phyloP scores from a whole-genome alignment of 2,797 vertebrate genomes.

The Gephyroberyx darwinii region DNA sequence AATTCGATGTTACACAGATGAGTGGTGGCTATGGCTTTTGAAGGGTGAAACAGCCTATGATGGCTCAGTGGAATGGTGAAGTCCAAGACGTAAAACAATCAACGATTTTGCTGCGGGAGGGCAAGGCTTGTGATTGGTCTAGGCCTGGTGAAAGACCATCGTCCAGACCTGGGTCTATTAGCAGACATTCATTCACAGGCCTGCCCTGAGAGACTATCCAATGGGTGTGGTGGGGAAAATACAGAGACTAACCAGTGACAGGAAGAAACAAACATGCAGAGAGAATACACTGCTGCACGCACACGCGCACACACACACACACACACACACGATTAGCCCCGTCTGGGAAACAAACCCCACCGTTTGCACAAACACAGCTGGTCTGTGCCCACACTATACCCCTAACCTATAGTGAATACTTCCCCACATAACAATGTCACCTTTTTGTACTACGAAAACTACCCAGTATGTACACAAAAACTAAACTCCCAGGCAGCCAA shows the following conservation, averaged over 20 bases:
- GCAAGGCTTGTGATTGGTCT: constrained; percentile 11
- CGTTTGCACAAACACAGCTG: constrained; percentile 14
- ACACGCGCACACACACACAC: constrained; percentile 8
- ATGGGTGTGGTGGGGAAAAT: constrained; percentile 37
- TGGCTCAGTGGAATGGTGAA: not conserved
- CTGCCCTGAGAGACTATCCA: constrained; percentile 35
- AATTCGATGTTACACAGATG: not conserved
- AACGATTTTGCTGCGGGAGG: constrained; percentile 9
- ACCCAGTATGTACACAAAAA: constrained; percentile 24
- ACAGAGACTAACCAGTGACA: constrained; percentile 1
- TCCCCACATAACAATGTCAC: not conserved
- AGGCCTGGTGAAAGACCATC: too few relatives aligned
- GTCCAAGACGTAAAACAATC: constrained; percentile 1
- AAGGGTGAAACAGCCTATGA: constrained; percentile 18
- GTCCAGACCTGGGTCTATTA: constrained; percentile 20
- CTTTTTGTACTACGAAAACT: constrained; percentile 6
- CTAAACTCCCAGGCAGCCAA: constrained; percentile 20
- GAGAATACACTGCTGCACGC: too few relatives aligned
- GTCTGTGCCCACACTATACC: constrained; percentile 24
- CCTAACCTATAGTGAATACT: not conserved
- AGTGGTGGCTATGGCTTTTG: constrained; percentile 68
- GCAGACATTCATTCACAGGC: not conserved
- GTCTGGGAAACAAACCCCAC: constrained; percentile 10
- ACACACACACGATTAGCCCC: not conserved
- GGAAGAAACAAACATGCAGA: not conserved